Evolutionary conservation across 2,888 invertebrate genomes (phyloP).

Genomic region (Cactoblastis cactorum): DNA sequence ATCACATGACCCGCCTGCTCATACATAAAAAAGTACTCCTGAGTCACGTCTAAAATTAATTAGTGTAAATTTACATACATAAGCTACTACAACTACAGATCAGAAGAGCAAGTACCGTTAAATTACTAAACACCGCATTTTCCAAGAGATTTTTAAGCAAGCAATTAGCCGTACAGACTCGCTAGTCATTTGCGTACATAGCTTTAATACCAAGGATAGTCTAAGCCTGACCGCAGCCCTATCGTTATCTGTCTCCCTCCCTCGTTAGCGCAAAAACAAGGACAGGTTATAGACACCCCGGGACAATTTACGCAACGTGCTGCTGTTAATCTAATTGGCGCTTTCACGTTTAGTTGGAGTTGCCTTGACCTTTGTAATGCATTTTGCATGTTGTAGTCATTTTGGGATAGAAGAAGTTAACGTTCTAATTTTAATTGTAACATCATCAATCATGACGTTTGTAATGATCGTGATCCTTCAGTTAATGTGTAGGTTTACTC

Average conservation of each 20-base stretch:
- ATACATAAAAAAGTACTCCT: too few relatives aligned
- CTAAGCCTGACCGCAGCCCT: constrained; percentile 49
- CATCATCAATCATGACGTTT: background rate
- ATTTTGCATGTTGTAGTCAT: constrained; percentile 54
- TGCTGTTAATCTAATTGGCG: constrained; percentile 72
- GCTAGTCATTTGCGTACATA: constrained; percentile 7
- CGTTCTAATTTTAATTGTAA: background rate
- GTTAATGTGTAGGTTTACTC: too few relatives aligned
- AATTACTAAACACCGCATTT: background rate
- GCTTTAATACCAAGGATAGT: constrained; percentile 27
- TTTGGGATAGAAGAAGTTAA: constrained; percentile 27
- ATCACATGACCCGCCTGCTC: too few relatives aligned
- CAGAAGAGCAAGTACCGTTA: background rate
- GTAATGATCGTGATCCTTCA: too few relatives aligned
- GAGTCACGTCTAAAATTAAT: too few relatives aligned
- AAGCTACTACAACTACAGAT: background rate
- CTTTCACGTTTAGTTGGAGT: constrained; percentile 61
- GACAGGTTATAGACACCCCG: constrained; percentile 40
- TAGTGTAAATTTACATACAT: background rate
- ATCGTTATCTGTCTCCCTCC: constrained; percentile 40
- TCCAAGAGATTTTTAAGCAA: constrained; percentile 26
- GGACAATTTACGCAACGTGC: constrained; percentile 62
- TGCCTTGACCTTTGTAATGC: constrained; percentile 74
- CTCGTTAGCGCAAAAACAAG: constrained; percentile 31
- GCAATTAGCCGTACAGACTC: constrained; percentile 29